These are phyloP conservation scores for Tamias sibiricus DNA, from an alignment of 2,113 vertebrate species.

Conservation along the genomic window DNA sequence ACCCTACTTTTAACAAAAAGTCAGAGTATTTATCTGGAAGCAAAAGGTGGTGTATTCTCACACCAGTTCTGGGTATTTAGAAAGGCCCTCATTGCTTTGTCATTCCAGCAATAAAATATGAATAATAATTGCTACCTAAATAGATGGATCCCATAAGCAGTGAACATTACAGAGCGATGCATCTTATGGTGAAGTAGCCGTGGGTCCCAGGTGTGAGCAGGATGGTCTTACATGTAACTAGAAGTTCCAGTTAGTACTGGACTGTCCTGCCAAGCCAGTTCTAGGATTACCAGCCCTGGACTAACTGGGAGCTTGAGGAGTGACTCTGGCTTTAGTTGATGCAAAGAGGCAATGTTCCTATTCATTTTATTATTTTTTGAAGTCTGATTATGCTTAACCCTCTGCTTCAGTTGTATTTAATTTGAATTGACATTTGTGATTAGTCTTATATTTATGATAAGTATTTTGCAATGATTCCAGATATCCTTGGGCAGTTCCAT, in stretches of 20 bases:
- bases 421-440: neutral
- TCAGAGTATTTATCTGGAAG: neutral
- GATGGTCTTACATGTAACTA: neutral
- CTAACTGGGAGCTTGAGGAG: neutral
- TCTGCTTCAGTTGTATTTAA: slow-evolving; percentile 16
- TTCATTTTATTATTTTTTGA: neutral
- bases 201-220: slow-evolving; percentile 10
- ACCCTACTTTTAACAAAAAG: neutral
- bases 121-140: neutral
- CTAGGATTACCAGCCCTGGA: neutral
- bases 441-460: neutral
- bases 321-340: neutral
- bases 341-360: neutral
- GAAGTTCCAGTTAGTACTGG: neutral
- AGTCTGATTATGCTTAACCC: neutral
- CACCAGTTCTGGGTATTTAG: neutral
- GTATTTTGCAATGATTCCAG: neutral
- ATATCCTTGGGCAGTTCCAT: neutral
- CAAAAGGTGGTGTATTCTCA: neutral
- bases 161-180: neutral
- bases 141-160: neutral
- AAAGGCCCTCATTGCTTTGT: neutral
- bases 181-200: neutral
- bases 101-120: neutral
- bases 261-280: neutral